phyloP scores from a whole-genome alignment of 2,797 vertebrate genomes.

The Australoheros facetus region DNA sequence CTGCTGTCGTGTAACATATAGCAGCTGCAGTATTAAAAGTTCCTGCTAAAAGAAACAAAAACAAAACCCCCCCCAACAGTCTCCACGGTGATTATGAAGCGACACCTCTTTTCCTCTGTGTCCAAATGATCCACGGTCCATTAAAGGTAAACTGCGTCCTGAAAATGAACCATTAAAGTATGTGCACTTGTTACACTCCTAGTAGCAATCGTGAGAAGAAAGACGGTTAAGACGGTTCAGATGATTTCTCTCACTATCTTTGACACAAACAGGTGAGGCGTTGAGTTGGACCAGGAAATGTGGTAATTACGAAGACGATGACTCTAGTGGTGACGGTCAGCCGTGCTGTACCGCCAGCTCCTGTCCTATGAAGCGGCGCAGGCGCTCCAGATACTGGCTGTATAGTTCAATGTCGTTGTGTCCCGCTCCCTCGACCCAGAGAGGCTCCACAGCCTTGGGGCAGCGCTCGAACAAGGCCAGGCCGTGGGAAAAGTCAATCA shows the following conservation, averaged over 20 bases:
- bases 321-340: slow-evolving; percentile 65
- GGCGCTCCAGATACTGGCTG: slow-evolving; percentile 98
- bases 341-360: slow-evolving; percentile 89
- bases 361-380: slow-evolving; percentile 96
- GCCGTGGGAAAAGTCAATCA: slow-evolving; percentile 98
- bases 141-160: not conserved
- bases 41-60: slow-evolving; percentile 8
- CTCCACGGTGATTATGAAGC: slow-evolving; percentile 20
- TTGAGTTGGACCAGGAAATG: slow-evolving; percentile 1
- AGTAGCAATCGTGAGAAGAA: not conserved
- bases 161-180: not conserved
- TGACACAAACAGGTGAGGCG: slow-evolving; percentile 5
- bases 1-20: slow-evolving; percentile 6
- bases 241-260: slow-evolving; percentile 10
- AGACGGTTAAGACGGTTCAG: slow-evolving; percentile 14
- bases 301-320: not conserved
- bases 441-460: slow-evolving; percentile 96
- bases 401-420: slow-evolving; percentile 99
- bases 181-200: not conserved
- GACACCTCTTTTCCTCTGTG: not conserved
- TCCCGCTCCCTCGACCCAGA: slow-evolving; percentile 97
- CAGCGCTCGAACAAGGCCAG: slow-evolving; percentile 96
- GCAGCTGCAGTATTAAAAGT: slow-evolving; percentile 25
- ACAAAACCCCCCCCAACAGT: not conserved
- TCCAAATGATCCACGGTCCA: not conserved